These are phyloP conservation scores for Pimephales promelas DNA, from an alignment of 2,113 vertebrate species.

Conservation along the genomic window DNA sequence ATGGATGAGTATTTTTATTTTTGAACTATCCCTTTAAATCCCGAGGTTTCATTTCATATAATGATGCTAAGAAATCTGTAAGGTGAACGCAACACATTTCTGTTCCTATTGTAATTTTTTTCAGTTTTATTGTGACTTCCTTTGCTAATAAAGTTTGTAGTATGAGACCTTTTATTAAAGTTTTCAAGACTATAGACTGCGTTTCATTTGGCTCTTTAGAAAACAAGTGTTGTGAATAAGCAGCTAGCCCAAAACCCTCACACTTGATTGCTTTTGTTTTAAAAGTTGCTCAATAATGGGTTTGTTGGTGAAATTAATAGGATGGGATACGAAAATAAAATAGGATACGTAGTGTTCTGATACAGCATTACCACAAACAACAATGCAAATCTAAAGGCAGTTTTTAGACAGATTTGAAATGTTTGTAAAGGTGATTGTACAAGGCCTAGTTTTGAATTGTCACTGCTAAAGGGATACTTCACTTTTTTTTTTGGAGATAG, in stretches of 20 bases:
- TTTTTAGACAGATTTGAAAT: not conserved
- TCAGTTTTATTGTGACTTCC: not conserved
- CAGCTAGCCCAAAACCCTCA: not conserved
- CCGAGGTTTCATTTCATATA: not conserved
- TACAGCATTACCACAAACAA: not conserved
- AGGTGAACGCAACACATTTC: not conserved
- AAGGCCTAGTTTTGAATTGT: not conserved
- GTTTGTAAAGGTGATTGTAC: not conserved
- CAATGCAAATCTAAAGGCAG: not conserved
- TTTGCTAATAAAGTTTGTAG: not conserved
- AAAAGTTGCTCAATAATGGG: not conserved
- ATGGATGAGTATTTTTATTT: too few species aligned
- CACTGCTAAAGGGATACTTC: too few species aligned
- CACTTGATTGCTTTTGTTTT: not conserved
- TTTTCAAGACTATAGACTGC: not conserved
- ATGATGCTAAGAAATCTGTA: not conserved
- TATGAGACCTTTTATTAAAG: constrained; percentile 13
- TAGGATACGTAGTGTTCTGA: not conserved
- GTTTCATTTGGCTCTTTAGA: not conserved
- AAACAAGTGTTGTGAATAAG: not conserved
- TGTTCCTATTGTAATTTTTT: not conserved
- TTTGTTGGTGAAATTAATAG: not conserved
- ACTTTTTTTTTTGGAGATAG: too few species aligned
- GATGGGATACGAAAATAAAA: too few species aligned
- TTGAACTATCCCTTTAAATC: not conserved